Conservation (phyloP, 2,888 invertebrate genomes). For the Sepioteuthis lessoniana region DNA sequence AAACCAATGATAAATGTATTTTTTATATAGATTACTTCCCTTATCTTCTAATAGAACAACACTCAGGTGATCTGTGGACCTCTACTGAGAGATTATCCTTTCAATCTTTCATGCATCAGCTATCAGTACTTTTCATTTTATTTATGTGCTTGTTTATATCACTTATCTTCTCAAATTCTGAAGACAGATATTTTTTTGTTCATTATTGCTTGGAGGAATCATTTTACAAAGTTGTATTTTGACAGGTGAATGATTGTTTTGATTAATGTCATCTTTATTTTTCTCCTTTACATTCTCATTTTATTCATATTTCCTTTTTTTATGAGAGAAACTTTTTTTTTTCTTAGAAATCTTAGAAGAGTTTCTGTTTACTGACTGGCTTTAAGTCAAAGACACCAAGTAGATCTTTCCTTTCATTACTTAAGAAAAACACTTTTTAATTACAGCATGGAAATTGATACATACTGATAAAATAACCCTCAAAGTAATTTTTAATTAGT, state of each 20-base stretch:
- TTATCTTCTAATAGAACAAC: neutral
- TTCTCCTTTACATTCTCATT: neutral
- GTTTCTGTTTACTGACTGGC: neutral
- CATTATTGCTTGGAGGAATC: neutral
- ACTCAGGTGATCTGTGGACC: neutral
- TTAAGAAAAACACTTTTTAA: neutral
- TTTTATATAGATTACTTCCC: neutral
- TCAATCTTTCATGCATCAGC: neutral
- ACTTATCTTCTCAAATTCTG: neutral
- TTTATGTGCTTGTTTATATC: neutral
- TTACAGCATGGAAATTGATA: neutral
- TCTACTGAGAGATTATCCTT: neutral
- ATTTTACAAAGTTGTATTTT: slow-evolving; percentile 13
- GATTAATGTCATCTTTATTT: neutral
- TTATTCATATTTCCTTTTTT: neutral
- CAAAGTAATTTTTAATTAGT: neutral
- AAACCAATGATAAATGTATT: neutral
- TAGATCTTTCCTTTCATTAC: neutral
- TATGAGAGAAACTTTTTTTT: neutral
- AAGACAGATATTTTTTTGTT: neutral
- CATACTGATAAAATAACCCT: neutral
- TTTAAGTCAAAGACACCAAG: neutral
- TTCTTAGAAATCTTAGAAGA: neutral
- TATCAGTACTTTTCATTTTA: neutral
- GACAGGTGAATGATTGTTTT: neutral